Evolutionary conservation across 2,797 vertebrate genomes (phyloP).

Genomic region (Sphenodon punctatus): DNA sequence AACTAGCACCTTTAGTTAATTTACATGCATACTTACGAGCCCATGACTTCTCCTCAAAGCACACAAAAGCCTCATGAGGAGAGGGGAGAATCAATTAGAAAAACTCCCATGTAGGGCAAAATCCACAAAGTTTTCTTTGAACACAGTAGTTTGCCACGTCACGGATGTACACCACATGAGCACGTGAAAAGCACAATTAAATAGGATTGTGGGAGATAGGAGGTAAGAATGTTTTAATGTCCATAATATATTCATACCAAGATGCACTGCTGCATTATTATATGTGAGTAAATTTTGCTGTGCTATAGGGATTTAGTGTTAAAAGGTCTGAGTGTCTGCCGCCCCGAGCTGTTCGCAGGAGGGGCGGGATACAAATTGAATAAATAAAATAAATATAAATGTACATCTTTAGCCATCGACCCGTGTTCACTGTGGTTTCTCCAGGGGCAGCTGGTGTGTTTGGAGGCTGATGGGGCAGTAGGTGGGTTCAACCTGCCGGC

Average conservation of each 20-base stretch:
- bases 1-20: not conserved
- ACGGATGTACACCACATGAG: not conserved
- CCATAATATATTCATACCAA: not conserved
- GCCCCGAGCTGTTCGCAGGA: no score
- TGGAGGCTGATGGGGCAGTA: no score
- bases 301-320: not conserved
- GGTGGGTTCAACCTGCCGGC: no score
- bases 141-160: not conserved
- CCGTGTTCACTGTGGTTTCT: no score
- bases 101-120: not conserved
- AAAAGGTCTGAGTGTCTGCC: not conserved
- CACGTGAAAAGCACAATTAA: not conserved
- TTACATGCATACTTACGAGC: not conserved
- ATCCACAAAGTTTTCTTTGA: not conserved
- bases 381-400: no score
- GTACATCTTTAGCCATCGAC: not conserved
- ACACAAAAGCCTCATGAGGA: slow-evolving; percentile 5
- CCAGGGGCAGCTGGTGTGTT: no score
- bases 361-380: no score
- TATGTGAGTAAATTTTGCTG: slow-evolving; percentile 15
- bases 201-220: not conserved
- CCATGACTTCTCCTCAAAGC: not conserved
- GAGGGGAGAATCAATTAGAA: not conserved
- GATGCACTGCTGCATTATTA: not conserved
- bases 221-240: not conserved